These are phyloP conservation scores for Garra rufa DNA, from an alignment of 2,113 vertebrate species.

Conservation along the genomic window DNA sequence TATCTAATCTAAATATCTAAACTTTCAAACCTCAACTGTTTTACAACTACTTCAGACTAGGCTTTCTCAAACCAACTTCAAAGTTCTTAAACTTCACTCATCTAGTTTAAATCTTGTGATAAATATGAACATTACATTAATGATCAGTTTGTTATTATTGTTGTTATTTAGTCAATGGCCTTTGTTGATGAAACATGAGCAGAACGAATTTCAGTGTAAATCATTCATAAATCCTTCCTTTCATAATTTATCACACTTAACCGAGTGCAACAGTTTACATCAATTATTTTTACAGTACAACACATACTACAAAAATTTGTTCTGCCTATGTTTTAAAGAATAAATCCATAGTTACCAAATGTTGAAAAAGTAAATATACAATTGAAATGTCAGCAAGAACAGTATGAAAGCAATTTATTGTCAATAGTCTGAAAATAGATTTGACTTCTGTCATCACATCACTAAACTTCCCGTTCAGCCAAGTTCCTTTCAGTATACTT, in stretches of 20 bases:
- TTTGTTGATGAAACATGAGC: not conserved
- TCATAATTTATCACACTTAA: not conserved
- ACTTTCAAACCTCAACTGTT: too few relatives aligned
- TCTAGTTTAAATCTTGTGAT: too few relatives aligned
- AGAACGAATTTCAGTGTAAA: not conserved
- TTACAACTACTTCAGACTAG: too few relatives aligned
- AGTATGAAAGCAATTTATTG: slow-evolving; percentile 3
- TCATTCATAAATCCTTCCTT: not conserved
- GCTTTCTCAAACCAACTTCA: too few relatives aligned
- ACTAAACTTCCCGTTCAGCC: not conserved
- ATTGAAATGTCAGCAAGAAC: not conserved
- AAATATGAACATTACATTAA: not conserved
- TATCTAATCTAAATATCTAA: too few relatives aligned
- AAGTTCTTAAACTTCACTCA: too few relatives aligned
- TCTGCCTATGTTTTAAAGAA: not conserved
- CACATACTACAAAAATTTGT: not conserved
- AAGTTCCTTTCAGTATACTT: not conserved
- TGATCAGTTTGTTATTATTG: not conserved
- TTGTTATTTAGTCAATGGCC: not conserved
- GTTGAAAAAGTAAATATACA: not conserved
- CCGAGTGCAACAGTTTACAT: not conserved
- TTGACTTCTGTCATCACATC: slow-evolving; percentile 11
- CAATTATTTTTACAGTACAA: not conserved
- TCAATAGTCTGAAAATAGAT: slow-evolving; percentile 11
- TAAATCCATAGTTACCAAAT: not conserved